Evolutionary conservation across 53 echinoderm and acorn worm species (phyloP), one percentile per base, ranked within the genome.

Genomic region (Glandiceps talaboti): DNA sequence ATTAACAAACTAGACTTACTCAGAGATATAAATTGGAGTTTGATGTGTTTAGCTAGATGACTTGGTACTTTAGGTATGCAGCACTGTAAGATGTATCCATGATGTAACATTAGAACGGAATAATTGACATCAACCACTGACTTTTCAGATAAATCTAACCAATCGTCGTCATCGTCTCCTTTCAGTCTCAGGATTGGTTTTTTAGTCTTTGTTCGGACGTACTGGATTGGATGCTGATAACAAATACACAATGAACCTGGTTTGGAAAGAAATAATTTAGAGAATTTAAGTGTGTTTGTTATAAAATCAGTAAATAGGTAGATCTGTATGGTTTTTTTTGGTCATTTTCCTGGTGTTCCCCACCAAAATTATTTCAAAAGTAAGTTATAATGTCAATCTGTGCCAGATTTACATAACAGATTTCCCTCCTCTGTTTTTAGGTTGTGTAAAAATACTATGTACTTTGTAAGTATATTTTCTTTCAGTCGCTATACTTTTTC

Each of bases 101-200:
- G 93, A 79, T 96, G 97, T 45, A 96, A 85, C 14, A 82, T 83
- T 27, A 96, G 80, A n/a, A 96, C 85, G 14, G 91, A 89, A 77
- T 96, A 96, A 33, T 89, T 86, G 6, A 95, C 74, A 82, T 95
- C 97, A 14, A 93, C 84, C 1, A 79, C 30, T 28, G 89, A 82
- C 72, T 75, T 81, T 74, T 30, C 32, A 0, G 74, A 0, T 75
- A 28, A 74, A 30, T 25, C 76, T 30, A 14, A 1, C n/a, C 32
- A 14, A 14, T 81, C 29, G 1, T 30, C 28, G 6, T 25, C 29
- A 28, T 30, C 29, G 29, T 30, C 29, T 20, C 26, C 29, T 30
- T 25, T 1, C 27, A 0, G 64, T 73, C 26, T 28, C 33, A 26
- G 26, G 30, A 10, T 28, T 25, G 27, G 31, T 10, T 29, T 33